Evolutionary conservation across 2,888 invertebrate species (phyloP).

Genomic region (Napeogenes sylphis): DNA sequence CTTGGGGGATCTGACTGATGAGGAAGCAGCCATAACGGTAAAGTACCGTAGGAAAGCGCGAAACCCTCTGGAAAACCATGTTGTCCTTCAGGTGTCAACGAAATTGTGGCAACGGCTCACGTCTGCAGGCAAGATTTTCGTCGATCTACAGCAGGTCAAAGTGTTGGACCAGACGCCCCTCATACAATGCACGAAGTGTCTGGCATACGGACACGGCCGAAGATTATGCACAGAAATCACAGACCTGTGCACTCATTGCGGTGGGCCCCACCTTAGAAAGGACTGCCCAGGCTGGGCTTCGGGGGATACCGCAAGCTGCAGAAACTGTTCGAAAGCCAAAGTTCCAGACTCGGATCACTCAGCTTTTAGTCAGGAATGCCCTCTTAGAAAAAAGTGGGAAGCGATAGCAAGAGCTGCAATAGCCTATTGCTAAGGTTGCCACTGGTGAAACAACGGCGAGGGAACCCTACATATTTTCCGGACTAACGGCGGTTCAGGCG

Average conservation of each 20-base stretch:
- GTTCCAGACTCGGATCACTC: slow-evolving; percentile 10
- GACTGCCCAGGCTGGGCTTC: slow-evolving; percentile 9
- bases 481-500: slow-evolving; percentile 7
- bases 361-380: slow-evolving; percentile 19
- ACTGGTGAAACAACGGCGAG: neutral
- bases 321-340: slow-evolving; percentile 21
- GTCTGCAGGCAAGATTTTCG: too few species aligned
- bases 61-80: too few species aligned
- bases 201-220: neutral
- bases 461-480: too few species aligned
- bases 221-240: neutral
- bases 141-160: too few species aligned
- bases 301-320: slow-evolving; percentile 9
- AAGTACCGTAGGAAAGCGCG: too few species aligned
- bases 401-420: slow-evolving; percentile 15
- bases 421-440: neutral
- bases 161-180: neutral
- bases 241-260: slow-evolving; percentile 1
- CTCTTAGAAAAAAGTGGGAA: slow-evolving; percentile 22
- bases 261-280: neutral
- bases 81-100: too few species aligned
- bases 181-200: neutral
- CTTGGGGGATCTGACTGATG: too few species aligned
- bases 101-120: too few species aligned
- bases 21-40: too few species aligned